Conservation (phyloP, 1,140 invertebrate genomes). For the Panagrolaimus sp. region DNA sequence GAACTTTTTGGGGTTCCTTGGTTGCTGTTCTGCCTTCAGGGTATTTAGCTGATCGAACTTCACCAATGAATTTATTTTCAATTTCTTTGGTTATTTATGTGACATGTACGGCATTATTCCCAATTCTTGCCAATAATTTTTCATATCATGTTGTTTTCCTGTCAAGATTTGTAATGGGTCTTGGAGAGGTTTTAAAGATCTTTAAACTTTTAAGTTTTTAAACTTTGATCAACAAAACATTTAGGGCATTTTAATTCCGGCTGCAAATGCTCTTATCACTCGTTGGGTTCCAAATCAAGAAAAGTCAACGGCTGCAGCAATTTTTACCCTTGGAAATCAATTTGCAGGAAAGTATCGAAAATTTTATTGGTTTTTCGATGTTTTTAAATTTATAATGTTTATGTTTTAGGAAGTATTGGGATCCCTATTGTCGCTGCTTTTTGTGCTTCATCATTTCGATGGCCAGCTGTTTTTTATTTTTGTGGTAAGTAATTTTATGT, state of each 20-base stretch:
- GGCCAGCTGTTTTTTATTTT: conserved; percentile 17
- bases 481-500: no score
- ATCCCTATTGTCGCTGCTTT: background rate
- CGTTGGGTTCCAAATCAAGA: conserved; percentile 12
- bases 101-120: background rate
- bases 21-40: conserved; percentile 11
- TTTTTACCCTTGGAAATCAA: conserved; percentile 16
- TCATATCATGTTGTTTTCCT: background rate
- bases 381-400: no score
- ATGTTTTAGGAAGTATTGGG: no score
- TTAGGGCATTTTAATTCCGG: conserved; percentile 15
- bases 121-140: background rate
- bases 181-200: conserved; percentile 9
- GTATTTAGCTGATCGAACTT: conserved; percentile 19
- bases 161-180: conserved; percentile 12
- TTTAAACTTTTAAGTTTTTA: no score
- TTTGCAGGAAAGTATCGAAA: no score
- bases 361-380: no score
- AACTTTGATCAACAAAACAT: background rate
- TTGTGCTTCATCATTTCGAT: conserved; percentile 8
- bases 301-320: conserved; percentile 10
- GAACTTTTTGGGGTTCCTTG: conserved; percentile 10
- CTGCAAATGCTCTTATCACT: conserved; percentile 18
- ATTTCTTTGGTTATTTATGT: conserved; percentile 1
- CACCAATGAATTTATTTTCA: background rate